A percentile compares a stretch with the other conserved stretches of the same genome.
These are phyloP conservation scores for Sinocyclocheilus anophthalmus DNA, from an alignment of 2,113 vertebrate species.

Conservation along the genomic window DNA sequence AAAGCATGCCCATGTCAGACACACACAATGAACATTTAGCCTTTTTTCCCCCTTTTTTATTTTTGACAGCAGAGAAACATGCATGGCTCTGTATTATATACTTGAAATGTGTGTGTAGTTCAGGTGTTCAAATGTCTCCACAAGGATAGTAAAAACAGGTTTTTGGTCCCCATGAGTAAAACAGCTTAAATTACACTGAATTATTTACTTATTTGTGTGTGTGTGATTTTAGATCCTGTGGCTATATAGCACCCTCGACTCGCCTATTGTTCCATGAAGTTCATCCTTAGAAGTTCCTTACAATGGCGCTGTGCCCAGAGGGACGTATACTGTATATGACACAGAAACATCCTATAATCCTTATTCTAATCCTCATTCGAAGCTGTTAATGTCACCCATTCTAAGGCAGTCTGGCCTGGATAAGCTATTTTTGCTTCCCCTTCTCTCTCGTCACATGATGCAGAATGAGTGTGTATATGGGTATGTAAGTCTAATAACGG, in stretches of 20 bases:
- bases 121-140: too few species aligned
- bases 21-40: too few species aligned
- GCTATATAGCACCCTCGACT: background rate
- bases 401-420: slow-evolving; percentile 47
- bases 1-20: too few species aligned
- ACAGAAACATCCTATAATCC: slow-evolving; percentile 55
- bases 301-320: slow-evolving; percentile 53
- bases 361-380: slow-evolving; percentile 56
- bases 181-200: too few species aligned
- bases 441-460: background rate
- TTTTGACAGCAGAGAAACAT: too few species aligned
- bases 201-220: too few species aligned
- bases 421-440: slow-evolving; percentile 47
- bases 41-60: too few species aligned
- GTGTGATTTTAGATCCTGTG: slow-evolving; percentile 1
- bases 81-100: too few species aligned
- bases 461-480: background rate
- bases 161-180: too few species aligned
- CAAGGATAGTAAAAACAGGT: too few species aligned
- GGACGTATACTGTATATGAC: slow-evolving; percentile 46
- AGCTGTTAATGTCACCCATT: slow-evolving; percentile 57
- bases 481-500: too few species aligned
- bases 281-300: slow-evolving; percentile 35
- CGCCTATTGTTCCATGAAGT: background rate
- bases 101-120: too few species aligned